Evolutionary conservation across 2,113 vertebrate species (phyloP), one percentile per base, ranked within the genome.

Genomic region (Indicator maculatus): DNA sequence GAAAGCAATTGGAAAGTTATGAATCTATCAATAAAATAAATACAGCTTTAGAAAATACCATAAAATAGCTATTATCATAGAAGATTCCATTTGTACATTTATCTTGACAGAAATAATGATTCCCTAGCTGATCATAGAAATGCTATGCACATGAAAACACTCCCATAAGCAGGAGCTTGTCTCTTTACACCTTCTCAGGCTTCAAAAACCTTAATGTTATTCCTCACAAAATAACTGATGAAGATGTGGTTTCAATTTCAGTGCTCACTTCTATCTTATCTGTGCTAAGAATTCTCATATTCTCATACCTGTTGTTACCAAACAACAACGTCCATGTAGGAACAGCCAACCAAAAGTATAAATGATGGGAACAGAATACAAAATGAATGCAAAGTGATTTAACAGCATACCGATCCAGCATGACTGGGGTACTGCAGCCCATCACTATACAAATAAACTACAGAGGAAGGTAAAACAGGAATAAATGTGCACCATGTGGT

Each of bases 1-100:
- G 96, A 87, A 98, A 96, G 72, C 23, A 94, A 90, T 67, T 55
- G 38, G 36, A 90, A 58, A 93, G 88, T 87, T 45, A 73, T 56
- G 38, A 84, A 76, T 60, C 63, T 16, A 47, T 11, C 28, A n/a
- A 44, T 55, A 67, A 94, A 92, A 86, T 45, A 47, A 58, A 80
- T 24, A 36, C 30, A 44, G 7, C 5, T 69, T 67, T 19, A 78
- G 30, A 45, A 83, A 90, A 69, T 52, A 59, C 8, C 61, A 47
- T 9, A 16, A 83, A 88, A 78, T 15, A 85, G 63, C 23, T 76
- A 36, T 53, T 53, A 58, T 24, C 18, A 59, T 9, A 8, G 19
- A 74, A 72, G 63, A 85, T 59, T 73, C 44, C 19, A 31, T 63
- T 79, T 85, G 24, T 55, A 13, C 21, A 6, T 24, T 10, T 20